Evolutionary conservation across 2,888 invertebrate genomes (phyloP).

Genomic region (Acronicta psi): DNA sequence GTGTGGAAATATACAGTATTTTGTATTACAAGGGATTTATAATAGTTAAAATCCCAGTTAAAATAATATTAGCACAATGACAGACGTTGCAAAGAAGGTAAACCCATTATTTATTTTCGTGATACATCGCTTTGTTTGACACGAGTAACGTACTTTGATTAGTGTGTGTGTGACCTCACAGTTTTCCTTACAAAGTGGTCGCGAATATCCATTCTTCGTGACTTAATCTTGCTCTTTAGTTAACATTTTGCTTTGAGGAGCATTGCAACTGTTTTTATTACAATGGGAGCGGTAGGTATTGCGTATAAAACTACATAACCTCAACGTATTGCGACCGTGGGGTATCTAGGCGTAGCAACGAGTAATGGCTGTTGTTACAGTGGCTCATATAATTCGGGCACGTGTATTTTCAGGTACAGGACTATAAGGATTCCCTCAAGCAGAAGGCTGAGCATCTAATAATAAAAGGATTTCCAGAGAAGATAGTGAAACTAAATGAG

Average conservation of each 20-base stretch:
- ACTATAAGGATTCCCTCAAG: slow-evolving; percentile 96
- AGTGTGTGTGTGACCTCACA: slow-evolving; percentile 75
- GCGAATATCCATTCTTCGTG: slow-evolving; percentile 36
- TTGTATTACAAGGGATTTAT: slow-evolving; percentile 55
- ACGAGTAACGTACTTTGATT: slow-evolving; percentile 70
- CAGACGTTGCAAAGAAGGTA: slow-evolving; percentile 86
- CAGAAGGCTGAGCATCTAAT: slow-evolving; percentile 96
- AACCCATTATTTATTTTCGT: slow-evolving; percentile 53
- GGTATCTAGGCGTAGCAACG: slow-evolving; percentile 48
- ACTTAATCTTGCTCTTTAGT: slow-evolving; percentile 12
- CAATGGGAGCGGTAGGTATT: slow-evolving; percentile 65
- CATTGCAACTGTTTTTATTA: slow-evolving; percentile 28
- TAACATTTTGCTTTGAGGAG: slow-evolving; percentile 11
- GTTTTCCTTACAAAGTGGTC: slow-evolving; percentile 53
- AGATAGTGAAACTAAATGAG: slow-evolving; percentile 96
- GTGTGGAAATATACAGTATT: slow-evolving; percentile 52
- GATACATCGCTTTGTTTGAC: slow-evolving; percentile 69
- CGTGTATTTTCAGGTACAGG: slow-evolving; percentile 92
- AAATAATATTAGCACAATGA: slow-evolving; percentile 71
- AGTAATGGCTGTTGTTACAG: slow-evolving; percentile 59
- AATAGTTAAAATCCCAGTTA: slow-evolving; percentile 50
- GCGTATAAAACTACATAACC: slow-evolving; percentile 69
- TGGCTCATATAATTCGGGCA: slow-evolving; percentile 48
- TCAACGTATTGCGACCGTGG: slow-evolving; percentile 64
- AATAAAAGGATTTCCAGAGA: slow-evolving; percentile 96